A percentile compares a stretch with the other conserved stretches of the same genome.
Conservation (phyloP, 1,140 invertebrate species). For the Leptinotarsa lineolata region DNA sequence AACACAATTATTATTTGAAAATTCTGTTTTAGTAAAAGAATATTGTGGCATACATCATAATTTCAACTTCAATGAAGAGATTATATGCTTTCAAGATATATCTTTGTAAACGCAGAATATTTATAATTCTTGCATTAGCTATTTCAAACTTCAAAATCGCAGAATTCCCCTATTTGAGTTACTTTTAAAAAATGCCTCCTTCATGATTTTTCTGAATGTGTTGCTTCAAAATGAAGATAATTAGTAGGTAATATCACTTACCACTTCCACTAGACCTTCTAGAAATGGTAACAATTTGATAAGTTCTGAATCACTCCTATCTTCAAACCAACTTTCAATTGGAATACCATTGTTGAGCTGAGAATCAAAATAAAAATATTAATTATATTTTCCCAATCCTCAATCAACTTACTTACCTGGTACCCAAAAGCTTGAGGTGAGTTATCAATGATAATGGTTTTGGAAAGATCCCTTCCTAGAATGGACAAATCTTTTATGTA, state of each 20-base stretch:
- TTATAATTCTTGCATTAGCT: no score
- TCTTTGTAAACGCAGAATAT: no score
- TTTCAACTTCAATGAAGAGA: not conserved
- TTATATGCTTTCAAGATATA: no score
- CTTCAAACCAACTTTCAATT: slow-evolving; percentile 96
- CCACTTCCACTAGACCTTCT: slow-evolving; percentile 79
- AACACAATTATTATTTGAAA: no score
- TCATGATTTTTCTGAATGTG: no score
- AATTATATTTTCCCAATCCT: not conserved
- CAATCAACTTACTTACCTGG: slow-evolving; percentile 62
- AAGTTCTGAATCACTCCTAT: slow-evolving; percentile 86
- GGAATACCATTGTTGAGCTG: slow-evolving; percentile 96
- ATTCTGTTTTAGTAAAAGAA: slow-evolving; percentile 21
- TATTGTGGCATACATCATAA: not conserved
- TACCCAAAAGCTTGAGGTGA: slow-evolving; percentile 92
- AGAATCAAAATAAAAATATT: slow-evolving; percentile 2
- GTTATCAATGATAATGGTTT: slow-evolving; percentile 92
- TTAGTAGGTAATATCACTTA: slow-evolving; percentile 58
- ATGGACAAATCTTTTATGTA: slow-evolving; percentile 97
- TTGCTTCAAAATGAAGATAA: no score
- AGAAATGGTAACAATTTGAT: slow-evolving; percentile 93
- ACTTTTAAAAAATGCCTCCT: no score
- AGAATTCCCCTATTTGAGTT: no score
- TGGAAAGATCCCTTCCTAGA: slow-evolving; percentile 87
- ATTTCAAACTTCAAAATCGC: no score